Base-by-base conservation (phyloP, 1,140 invertebrate species). In the Bemisia tabaci region DNA sequence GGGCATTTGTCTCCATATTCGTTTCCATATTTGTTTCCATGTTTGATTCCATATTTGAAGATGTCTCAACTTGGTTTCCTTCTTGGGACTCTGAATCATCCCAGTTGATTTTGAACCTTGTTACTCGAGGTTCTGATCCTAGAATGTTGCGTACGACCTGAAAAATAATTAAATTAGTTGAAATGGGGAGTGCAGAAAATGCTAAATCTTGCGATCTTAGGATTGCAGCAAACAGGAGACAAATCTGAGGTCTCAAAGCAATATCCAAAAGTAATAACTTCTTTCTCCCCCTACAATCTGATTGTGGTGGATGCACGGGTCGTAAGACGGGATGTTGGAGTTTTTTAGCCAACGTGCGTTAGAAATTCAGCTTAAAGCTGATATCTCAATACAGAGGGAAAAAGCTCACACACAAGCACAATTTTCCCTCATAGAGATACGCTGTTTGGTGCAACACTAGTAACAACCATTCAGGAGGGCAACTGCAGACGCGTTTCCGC, bases 51-150 rank as follows among this genome's bases (percentile, higher is more conserved):
- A 48, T 48, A 17, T 48, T 48, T 48, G 33, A 48, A 9, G 33
- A 48, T 48, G 33, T 9, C 17, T 48, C 5, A 17, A 5, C 33
- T 48, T 48, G 33, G 33, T 48, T 48, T 5, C 5, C 33, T 48
- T 48, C 33, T 48, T 48, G 33, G 17, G 33, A 48, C 33, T 74
- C 73, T 1, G 72, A 73, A 68, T 95, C 93, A 72, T 94, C 93
- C 95, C 95, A 98, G 74, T 97, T 95, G 60, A 97, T 97, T 81
- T 97, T 97, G 76, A 98, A 95, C 71, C 94, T 82, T 12, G 95
- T 98, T 0, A 98, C 95, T 73, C 95, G 82, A 2, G 95, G 95
- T 79, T 94, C 91, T 62, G 92, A 91, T 0, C 91, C 94, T 39
- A 98, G 78, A 72, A 98, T 97, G 79, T 97, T 97, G 72, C 95